Evolutionary conservation across 2,888 invertebrate genomes (phyloP), one percentile per base, ranked within the genome.

Genomic region (Microctonus aethiopoides): DNA sequence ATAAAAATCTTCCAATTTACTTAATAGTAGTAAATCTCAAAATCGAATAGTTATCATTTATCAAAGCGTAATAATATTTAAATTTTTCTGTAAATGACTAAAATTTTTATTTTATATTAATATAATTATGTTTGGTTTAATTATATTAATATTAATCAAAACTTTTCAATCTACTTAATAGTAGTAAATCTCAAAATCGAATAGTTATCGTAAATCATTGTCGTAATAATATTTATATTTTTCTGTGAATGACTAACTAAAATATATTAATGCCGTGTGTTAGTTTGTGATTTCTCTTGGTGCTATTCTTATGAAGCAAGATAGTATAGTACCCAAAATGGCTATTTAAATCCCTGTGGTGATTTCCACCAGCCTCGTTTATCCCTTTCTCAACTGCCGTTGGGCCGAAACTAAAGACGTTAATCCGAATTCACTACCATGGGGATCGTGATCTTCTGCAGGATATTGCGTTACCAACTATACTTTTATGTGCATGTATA

Each of bases 371-470:
- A n/a, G 39, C 39, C 63, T 63, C 63, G 68, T 63, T 68, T 56
- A 68, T 68, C 68, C 62, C 57, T 62, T 41, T 54, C 34, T 52
- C 39, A 54, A 63, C 39, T 39, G 56, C 62, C 52, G 41, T 54
- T 29, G 63, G 68, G 39, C n/a, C 68, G 39, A 60, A 54, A 63
- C 63, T 63, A 41, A 32, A 52, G 59, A 59, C 65, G 60, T 69
- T 69, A 69, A 69, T 64, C 59, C 59, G 64, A 69, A 64, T 69
- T 69, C 69, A 65, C 52, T 51, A 41, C 34, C 32, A 52, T 29
- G 46, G 59, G 52, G 69, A 69, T 69, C 59, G 59, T 60, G 69
- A 69, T 59, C 68, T 41, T 32, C n/a, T n/a, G 39, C 59, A 59
- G 29, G 69, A 69, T 69, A 65, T 69, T 60, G 29, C 54, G 36